Evolutionary conservation across 1,140 invertebrate genomes (phyloP).

Genomic region (Caenorhabditis briggsae): DNA sequence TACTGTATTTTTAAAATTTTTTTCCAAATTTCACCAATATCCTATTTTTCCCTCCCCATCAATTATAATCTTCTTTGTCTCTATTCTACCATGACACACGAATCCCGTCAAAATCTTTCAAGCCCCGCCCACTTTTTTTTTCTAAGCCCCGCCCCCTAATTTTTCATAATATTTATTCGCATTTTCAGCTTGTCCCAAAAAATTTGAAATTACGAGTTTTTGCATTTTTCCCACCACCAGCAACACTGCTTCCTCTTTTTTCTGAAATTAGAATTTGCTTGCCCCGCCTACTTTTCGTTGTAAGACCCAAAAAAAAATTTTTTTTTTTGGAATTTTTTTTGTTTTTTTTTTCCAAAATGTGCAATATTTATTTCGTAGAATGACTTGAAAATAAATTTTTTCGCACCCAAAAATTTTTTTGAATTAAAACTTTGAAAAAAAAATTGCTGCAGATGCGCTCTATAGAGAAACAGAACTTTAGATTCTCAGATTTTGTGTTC

Average conservation of each 20-base stretch:
- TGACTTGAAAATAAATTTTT: not conserved
- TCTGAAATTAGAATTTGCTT: not conserved
- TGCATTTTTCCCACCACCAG: not conserved
- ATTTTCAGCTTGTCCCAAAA: not conserved
- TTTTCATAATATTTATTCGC: slow-evolving; percentile 48
- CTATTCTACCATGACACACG: slow-evolving; percentile 11
- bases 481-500: too few relatives aligned
- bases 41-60: not conserved
- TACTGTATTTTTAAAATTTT: not conserved
- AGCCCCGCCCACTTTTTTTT: not conserved
- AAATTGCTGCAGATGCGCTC: not conserved
- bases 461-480: not conserved
- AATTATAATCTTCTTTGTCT: not conserved
- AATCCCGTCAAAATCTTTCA: slow-evolving; percentile 15
- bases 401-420: not conserved
- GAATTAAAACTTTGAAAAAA: not conserved
- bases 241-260: not conserved
- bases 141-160: not conserved
- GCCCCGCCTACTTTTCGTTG: not conserved
- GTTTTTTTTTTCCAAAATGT: not conserved
- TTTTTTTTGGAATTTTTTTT: not conserved
- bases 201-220: slow-evolving; percentile 31
- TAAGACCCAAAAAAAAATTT: too few relatives aligned
- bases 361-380: slow-evolving; percentile 3
- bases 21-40: slow-evolving; percentile 6